A percentile compares a stretch with the other conserved stretches of the same genome.
These are phyloP conservation scores for Helicoverpa armigera DNA, from an alignment of 1,140 invertebrate species.

Conservation along the genomic window DNA sequence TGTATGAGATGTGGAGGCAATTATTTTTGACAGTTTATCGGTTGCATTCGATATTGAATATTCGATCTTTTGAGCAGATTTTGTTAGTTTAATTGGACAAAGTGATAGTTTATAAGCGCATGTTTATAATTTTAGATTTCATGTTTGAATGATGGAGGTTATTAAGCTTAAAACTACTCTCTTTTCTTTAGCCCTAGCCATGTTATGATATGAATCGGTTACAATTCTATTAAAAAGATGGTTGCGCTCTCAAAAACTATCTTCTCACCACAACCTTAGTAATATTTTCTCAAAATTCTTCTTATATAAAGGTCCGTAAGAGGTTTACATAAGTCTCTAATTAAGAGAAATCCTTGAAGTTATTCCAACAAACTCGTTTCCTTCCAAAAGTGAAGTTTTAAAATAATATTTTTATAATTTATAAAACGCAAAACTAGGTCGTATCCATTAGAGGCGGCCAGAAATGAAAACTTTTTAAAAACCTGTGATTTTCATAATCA, in stretches of 20 bases:
- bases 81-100: no score
- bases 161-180: no score
- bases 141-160: no score
- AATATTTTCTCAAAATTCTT: not conserved
- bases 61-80: not conserved
- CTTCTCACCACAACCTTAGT: no score
- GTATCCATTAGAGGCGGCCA: conserved; percentile 29
- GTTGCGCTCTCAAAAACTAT: no score
- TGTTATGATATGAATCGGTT: no score
- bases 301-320: not conserved
- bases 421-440: conserved; percentile 39
- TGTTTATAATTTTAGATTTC: no score
- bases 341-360: conserved; percentile 12
- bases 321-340: conserved; percentile 3
- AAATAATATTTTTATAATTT: conserved; percentile 32
- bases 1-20: not conserved
- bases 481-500: conserved; percentile 36
- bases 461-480: conserved; percentile 32
- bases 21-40: not conserved
- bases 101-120: no score
- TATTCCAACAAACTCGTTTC: conserved; percentile 13
- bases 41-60: no score
- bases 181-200: no score
- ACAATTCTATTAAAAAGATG: no score
- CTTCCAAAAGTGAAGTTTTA: conserved; percentile 35